Conservation (phyloP, 2,113 vertebrate genomes). For the Fregata magnificens region DNA sequence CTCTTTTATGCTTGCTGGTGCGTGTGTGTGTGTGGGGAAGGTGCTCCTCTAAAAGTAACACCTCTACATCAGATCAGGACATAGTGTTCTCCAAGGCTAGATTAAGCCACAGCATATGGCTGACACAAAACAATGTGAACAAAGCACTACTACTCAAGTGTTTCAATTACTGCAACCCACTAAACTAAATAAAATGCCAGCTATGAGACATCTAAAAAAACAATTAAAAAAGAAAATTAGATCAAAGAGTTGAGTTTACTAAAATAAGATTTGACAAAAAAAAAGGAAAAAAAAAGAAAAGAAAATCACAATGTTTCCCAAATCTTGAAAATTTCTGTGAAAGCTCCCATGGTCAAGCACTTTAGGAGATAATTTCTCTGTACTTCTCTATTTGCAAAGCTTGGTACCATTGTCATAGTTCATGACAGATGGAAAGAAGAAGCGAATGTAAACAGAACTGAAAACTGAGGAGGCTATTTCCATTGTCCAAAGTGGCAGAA, state of each 20-base stretch:
- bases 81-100: neutral
- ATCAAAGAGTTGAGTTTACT: neutral
- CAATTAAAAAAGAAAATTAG: neutral
- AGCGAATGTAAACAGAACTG: neutral
- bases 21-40: rapidly evolving
- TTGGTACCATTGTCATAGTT: neutral
- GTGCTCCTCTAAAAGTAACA: neutral
- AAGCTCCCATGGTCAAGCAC: neutral
- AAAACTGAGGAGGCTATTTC: neutral
- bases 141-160: neutral
- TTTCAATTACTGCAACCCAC: neutral
- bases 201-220: neutral
- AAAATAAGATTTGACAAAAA: neutral
- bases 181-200: neutral
- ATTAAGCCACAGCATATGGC: neutral
- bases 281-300: neutral
- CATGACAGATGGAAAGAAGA: neutral
- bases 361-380: neutral
- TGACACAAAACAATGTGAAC: neutral
- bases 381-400: neutral
- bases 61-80: neutral
- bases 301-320: neutral
- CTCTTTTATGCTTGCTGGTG: neutral
- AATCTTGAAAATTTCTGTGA: neutral
- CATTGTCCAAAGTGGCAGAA: neutral